Conservation (phyloP, 1,140 invertebrate genomes). For the Dendrolimus kikuchii region DNA sequence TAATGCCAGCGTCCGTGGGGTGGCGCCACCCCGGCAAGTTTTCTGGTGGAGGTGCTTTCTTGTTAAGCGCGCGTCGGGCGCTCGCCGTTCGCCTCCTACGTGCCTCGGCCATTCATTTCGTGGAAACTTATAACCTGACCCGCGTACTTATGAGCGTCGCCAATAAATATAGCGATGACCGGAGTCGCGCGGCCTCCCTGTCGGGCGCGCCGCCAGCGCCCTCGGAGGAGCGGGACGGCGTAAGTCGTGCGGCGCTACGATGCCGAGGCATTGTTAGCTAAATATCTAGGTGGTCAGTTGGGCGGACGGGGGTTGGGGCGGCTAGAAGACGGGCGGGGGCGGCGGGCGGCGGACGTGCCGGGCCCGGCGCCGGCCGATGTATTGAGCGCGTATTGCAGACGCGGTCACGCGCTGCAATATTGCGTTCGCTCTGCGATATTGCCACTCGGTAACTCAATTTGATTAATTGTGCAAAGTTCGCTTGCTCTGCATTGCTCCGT, state of each 20-base stretch:
- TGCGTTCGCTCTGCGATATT: constrained; percentile 69
- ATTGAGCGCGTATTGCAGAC: constrained; percentile 72
- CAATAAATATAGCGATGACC: constrained; percentile 73
- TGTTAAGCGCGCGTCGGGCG: constrained; percentile 52
- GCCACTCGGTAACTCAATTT: constrained; percentile 69
- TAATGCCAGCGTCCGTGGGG: constrained; percentile 51
- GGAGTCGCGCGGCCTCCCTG: constrained; percentile 48
- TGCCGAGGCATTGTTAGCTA: constrained; percentile 67
- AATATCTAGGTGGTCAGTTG: constrained; percentile 68
- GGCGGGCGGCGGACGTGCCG: constrained; percentile 60
- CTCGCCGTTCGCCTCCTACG: constrained; percentile 58
- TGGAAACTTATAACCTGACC: constrained; percentile 71
- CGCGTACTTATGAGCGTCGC: constrained; percentile 73
- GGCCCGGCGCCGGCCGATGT: constrained; percentile 70
- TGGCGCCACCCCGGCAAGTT: constrained; percentile 41
- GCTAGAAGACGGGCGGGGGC: constrained; percentile 31
- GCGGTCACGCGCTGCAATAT: constrained; percentile 71
- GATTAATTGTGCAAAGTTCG: constrained; percentile 69
- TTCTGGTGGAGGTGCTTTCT: constrained; percentile 61
- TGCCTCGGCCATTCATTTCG: constrained; percentile 67
- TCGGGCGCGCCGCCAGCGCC: constrained; percentile 22
- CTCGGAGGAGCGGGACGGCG: constrained; percentile 44
- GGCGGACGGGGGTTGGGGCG: constrained; percentile 45
- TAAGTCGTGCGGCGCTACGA: constrained; percentile 31
- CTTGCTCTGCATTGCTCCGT: constrained; percentile 40